Evolutionary conservation across 2,113 vertebrate genomes (phyloP).

Genomic region (Falcunculus frontatus): DNA sequence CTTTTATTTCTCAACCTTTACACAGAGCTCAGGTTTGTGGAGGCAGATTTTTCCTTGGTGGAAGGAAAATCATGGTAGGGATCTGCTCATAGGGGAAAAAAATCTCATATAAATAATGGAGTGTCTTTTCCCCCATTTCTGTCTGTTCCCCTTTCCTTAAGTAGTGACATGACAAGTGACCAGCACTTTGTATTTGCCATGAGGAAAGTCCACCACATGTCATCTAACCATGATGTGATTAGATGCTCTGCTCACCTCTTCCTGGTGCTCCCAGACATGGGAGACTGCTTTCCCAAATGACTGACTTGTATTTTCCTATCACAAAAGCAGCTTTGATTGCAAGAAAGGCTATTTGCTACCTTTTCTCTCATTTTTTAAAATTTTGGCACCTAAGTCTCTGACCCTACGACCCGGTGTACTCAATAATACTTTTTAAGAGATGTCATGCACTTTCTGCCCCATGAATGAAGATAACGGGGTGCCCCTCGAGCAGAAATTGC

Average conservation of each 20-base stretch:
- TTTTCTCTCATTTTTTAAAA: neutral
- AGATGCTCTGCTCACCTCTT: neutral
- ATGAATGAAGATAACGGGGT: neutral
- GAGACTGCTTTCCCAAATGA: neutral
- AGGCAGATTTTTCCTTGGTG: neutral
- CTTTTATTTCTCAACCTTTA: neutral
- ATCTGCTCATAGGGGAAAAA: neutral
- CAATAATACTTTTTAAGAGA: neutral
- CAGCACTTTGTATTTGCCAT: neutral
- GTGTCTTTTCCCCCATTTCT: neutral
- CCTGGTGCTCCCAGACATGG: neutral
- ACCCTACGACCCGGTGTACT: rapidly evolving
- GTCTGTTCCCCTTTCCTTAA: neutral
- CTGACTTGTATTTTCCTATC: neutral
- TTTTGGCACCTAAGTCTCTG: neutral
- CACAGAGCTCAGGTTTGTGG: neutral
- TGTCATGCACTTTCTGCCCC: neutral
- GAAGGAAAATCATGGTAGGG: neutral
- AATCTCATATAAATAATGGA: neutral
- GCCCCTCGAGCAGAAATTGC: neutral
- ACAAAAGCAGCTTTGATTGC: neutral
- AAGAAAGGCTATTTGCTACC: neutral
- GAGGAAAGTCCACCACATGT: neutral
- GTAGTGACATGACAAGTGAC: neutral
- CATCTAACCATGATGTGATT: neutral